Percentiles rank a stretch among this genome's conserved stretches.
Evolutionary conservation across 1,140 invertebrate genomes (phyloP).

Genomic region (Penaeus japonicus): DNA sequence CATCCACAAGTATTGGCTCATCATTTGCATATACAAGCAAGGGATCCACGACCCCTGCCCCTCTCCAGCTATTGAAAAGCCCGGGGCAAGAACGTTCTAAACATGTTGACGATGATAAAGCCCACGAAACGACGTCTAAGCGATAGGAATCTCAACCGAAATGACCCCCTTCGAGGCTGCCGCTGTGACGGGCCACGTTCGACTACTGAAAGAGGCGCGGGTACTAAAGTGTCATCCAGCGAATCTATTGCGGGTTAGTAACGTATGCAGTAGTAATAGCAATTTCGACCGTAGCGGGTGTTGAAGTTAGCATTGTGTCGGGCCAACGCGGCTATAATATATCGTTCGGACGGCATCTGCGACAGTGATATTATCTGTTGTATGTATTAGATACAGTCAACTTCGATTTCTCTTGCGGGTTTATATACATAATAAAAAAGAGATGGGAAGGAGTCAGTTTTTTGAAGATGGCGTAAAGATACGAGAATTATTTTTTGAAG

Average conservation of each 20-base stretch:
- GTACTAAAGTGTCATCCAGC: slow-evolving; percentile 26
- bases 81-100: slow-evolving; percentile 17
- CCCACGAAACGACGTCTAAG: neutral
- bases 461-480: too few relatives aligned
- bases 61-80: slow-evolving; percentile 42
- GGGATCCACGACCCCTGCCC: slow-evolving; percentile 11
- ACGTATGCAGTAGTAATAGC: slow-evolving; percentile 36
- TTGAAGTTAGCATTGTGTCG: slow-evolving; percentile 9
- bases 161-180: neutral
- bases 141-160: slow-evolving; percentile 7
- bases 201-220: slow-evolving; percentile 41
- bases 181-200: slow-evolving; percentile 7
- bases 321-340: slow-evolving; percentile 18
- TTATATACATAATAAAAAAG: too few relatives aligned
- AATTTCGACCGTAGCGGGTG: slow-evolving; percentile 46
- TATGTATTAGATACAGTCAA: slow-evolving; percentile 36
- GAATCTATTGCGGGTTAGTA: slow-evolving; percentile 29
- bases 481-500: too few relatives aligned
- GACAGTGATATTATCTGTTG: slow-evolving; percentile 42
- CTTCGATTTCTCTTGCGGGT: slow-evolving; percentile 14
- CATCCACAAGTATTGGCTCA: neutral
- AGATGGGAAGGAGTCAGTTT: too few relatives aligned
- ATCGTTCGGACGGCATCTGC: slow-evolving; percentile 41
- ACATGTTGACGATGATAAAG: slow-evolving; percentile 32
- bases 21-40: slow-evolving; percentile 19